Evolutionary conservation across 2,797 vertebrate genomes (phyloP).

Genomic region (Australoheros facetus): DNA sequence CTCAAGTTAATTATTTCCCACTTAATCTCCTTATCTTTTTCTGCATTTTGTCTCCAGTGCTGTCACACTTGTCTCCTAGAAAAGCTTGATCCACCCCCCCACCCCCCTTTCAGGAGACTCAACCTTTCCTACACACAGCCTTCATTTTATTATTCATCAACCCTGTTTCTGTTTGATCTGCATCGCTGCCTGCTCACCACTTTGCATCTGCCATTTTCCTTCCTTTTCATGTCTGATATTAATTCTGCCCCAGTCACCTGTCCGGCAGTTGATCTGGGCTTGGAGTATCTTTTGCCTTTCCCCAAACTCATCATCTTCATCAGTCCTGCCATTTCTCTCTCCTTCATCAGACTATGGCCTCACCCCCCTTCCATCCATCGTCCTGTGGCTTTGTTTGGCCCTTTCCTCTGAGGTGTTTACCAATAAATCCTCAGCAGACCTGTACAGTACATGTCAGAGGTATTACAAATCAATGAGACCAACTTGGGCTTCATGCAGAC

Average conservation of each 20-base stretch:
- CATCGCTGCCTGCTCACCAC: not conserved
- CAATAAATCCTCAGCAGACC: not conserved
- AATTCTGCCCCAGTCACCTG: constrained; percentile 17
- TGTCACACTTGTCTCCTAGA: constrained; percentile 6
- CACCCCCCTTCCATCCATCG: constrained; percentile 5
- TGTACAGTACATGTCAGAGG: not conserved
- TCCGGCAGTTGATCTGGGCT: not conserved
- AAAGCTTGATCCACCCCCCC: not conserved
- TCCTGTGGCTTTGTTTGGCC: constrained; percentile 12
- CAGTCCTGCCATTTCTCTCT: not conserved
- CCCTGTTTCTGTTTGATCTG: not conserved
- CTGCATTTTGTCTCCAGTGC: not conserved
- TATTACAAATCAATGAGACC: not conserved
- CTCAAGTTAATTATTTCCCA: constrained; percentile 8
- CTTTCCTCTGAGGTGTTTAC: constrained; percentile 1
- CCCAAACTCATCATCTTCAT: constrained; percentile 7
- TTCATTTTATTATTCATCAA: not conserved
- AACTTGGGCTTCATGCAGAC: constrained; percentile 1
- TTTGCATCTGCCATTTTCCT: not conserved
- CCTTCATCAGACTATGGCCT: not conserved
- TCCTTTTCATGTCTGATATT: not conserved
- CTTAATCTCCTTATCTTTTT: constrained; percentile 9
- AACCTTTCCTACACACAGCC: not conserved
- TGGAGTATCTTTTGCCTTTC: not conserved
- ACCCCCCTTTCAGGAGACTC: not conserved